Conservation (phyloP, 2,797 vertebrate species). For the Falco biarmicus region DNA sequence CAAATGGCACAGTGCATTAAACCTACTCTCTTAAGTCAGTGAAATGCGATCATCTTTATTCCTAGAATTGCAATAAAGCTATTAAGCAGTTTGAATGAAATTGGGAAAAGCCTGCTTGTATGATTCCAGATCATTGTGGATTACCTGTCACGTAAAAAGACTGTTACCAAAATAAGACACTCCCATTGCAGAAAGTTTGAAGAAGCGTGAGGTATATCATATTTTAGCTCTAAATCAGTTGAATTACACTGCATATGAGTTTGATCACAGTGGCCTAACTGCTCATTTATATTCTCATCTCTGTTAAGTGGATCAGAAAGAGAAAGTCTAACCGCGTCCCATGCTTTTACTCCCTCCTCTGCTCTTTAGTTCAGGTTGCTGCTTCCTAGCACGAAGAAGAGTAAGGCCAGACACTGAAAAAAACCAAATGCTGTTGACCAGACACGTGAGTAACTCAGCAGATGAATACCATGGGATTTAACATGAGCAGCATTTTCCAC, state of each 20-base stretch:
- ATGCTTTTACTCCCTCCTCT: background rate
- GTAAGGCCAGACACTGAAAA: background rate
- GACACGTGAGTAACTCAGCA: background rate
- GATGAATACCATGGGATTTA: background rate
- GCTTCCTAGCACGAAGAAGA: background rate
- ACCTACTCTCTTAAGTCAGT: background rate
- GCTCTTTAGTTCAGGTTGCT: background rate
- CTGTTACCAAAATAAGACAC: background rate
- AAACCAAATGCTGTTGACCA: background rate
- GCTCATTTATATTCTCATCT: background rate
- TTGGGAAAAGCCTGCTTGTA: background rate
- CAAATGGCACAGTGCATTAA: background rate
- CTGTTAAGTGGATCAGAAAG: background rate
- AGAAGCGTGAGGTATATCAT: background rate
- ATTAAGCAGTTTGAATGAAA: background rate
- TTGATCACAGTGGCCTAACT: background rate
- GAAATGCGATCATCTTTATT: background rate
- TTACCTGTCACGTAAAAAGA: background rate
- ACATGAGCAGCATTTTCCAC: background rate
- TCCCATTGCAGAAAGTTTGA: background rate
- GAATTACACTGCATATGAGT: rapidly evolving
- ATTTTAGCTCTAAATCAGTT: background rate
- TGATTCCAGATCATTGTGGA: background rate
- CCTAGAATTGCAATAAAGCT: background rate
- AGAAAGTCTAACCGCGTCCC: background rate